Conservation (phyloP, 2,888 invertebrate species). For the Tortricodes alternella region DNA sequence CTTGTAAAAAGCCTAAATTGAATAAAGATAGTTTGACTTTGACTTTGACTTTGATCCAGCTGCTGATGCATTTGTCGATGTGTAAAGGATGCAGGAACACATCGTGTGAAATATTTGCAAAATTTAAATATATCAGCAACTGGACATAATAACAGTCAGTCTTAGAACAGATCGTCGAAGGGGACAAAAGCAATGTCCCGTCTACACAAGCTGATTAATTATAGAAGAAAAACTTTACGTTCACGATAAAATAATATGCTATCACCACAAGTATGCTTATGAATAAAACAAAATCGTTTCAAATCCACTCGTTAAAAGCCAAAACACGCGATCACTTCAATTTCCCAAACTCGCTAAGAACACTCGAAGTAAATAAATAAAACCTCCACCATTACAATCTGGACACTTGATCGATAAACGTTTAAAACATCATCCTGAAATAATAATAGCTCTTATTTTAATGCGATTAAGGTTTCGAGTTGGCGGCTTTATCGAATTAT, state of each 20-base stretch:
- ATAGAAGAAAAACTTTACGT: neutral
- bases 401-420: constrained; percentile 37
- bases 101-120: too few species aligned
- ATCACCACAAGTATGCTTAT: neutral
- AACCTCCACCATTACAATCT: constrained; percentile 36
- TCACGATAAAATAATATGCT: neutral
- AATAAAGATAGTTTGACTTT: too few species aligned
- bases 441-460: constrained; percentile 40
- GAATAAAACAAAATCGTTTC: neutral
- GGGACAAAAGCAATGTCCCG: too few species aligned
- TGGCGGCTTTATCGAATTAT: constrained; percentile 68
- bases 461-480: constrained; percentile 37
- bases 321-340: constrained; percentile 2
- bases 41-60: too few species aligned
- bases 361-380: constrained; percentile 34
- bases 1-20: too few species aligned
- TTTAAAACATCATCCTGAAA: constrained; percentile 28
- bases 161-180: too few species aligned
- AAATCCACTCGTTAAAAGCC: neutral
- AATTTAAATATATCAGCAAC: too few species aligned
- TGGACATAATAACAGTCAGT: too few species aligned
- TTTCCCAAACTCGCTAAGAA: neutral
- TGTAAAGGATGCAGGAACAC: too few species aligned
- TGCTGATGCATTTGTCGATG: too few species aligned
- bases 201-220: too few species aligned